phyloP scores from a whole-genome alignment of 1,140 invertebrate genomes.

The Thrips palmi region DNA sequence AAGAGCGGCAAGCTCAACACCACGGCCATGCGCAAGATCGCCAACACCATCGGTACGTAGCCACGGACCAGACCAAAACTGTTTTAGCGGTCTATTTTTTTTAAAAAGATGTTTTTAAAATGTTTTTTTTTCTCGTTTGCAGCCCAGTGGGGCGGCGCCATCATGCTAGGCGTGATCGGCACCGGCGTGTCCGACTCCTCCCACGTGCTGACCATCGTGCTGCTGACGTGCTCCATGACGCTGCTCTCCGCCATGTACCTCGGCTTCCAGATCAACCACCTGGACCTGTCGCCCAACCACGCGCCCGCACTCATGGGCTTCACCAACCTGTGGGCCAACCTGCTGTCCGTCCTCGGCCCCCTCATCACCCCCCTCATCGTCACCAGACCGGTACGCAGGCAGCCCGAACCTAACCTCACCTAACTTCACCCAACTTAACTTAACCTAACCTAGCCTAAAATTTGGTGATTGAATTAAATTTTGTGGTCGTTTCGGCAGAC shows the following conservation, averaged over 20 bases:
- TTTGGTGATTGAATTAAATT: too few species aligned
- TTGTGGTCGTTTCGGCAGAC: conserved; percentile 45
- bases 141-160: conserved; percentile 59
- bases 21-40: conserved; percentile 55
- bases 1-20: conserved; percentile 46
- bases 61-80: too few species aligned
- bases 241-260: conserved; percentile 71
- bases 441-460: too few species aligned
- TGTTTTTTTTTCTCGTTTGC: too few species aligned
- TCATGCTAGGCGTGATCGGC: conserved; percentile 40
- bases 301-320: conserved; percentile 84
- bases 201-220: conserved; percentile 44
- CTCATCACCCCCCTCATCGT: conserved; percentile 62
- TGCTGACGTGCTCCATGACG: conserved; percentile 59
- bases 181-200: conserved; percentile 67
- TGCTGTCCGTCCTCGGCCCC: conserved; percentile 74
- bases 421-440: background rate
- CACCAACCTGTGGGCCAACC: conserved; percentile 78
- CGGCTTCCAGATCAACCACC: conserved; percentile 76
- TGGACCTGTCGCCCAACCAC: conserved; percentile 79
- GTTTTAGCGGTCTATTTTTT: too few species aligned
- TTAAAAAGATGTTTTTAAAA: too few species aligned
- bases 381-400: conserved; percentile 42
- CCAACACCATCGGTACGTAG: conserved; percentile 57
- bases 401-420: too few species aligned